Percentiles rank a stretch among this genome's conserved stretches.
Evolutionary conservation across 1,140 invertebrate genomes (phyloP).

Genomic region (Pogonus chalceus): DNA sequence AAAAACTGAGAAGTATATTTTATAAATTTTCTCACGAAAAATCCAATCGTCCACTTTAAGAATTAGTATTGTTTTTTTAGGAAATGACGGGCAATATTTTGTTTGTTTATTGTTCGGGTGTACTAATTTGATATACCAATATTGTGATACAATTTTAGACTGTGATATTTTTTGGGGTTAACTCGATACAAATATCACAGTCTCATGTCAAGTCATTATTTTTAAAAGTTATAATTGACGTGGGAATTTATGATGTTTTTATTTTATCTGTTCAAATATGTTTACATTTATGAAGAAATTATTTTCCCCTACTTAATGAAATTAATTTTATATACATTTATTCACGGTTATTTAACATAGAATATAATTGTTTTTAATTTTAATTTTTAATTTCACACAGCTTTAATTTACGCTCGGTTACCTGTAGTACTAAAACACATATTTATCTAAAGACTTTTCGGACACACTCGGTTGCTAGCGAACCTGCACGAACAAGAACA

Average conservation of each 20-base stretch:
- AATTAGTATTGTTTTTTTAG: neutral
- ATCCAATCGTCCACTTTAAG: neutral
- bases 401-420: neutral
- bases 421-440: no score
- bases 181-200: neutral
- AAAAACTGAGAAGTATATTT: constrained; percentile 1
- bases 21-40: neutral
- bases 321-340: constrained; percentile 7
- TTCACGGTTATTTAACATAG: constrained; percentile 2
- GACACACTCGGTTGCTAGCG: neutral
- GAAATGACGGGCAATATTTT: no score
- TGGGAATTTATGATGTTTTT: neutral
- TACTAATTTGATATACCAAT: constrained; percentile 6
- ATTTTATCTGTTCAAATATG: neutral
- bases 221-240: constrained; percentile 5
- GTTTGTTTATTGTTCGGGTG: neutral
- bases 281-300: neutral
- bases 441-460: no score
- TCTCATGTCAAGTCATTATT: neutral
- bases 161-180: neutral
- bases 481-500: neutral
- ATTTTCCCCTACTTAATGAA: neutral
- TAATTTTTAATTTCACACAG: constrained; percentile 6
- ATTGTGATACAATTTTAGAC: neutral
- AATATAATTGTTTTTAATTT: constrained; percentile 4